Evolutionary conservation across 2,888 invertebrate genomes (phyloP), one percentile per base, ranked within the genome.

Genomic region (Conistra vaccinii): DNA sequence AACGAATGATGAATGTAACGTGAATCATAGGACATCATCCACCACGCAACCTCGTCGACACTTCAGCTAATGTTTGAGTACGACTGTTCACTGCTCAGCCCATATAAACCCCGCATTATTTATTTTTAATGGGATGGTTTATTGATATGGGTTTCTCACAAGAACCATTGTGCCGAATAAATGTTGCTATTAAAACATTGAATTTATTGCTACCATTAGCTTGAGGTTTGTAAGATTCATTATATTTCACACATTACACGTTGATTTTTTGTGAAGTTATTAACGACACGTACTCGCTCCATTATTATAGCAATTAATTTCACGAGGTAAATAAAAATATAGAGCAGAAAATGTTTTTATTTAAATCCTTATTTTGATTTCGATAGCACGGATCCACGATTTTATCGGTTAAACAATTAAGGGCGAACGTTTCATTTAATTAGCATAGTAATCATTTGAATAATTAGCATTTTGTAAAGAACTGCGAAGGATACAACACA

Each of bases 21-120:
- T 83, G 76, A 83, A 76, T 83, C 82, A 80, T 73, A 80, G 53
- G 72, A 69, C 71, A 75, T 67, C 58, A 69, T 63, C 66, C 48
- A 70, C 42, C 60, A 51, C 62, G 76, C 48, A 60, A 61, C 58
- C 51, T 65, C 35, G 45, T 45, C 60, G 26, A 42, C 67, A 63
- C 39, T 69, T 67, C 45, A 80, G 51, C 48, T 60, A 39, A 62
- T 78, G 78, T 67, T 72, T 26, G 61, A 51, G 45, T n/a, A 62
- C 26, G 48, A 53, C 12, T 73, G 57, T 61, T 60, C 63, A 77
- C 51, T 58, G 53, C 35, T 62, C 51, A 45, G 39, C 53, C 57
- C 53, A 48, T 72, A 62, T 60, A 69, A 73, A 1, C 14, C 20
- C 20, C 26, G 20, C 53, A 39, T 39, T 55, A 65, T 72, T 57